These are phyloP conservation scores for Oxyscelio sp. DNA, from an alignment of 2,888 invertebrate species.

Conservation along the genomic window DNA sequence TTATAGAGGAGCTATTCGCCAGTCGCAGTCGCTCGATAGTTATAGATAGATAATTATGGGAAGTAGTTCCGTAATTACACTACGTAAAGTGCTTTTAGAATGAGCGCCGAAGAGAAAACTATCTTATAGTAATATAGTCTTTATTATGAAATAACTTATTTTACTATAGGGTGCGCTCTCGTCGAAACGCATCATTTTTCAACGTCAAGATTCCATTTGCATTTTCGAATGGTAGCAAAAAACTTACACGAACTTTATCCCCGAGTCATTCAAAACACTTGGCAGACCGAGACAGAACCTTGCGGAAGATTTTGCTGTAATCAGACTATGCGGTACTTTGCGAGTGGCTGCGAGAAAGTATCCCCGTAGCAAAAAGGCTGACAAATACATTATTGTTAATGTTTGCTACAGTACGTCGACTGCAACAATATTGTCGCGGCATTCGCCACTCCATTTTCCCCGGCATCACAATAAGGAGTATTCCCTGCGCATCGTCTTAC, in stretches of 20 bases:
- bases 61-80: not conserved
- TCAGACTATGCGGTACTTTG: not conserved
- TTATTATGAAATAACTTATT: not conserved
- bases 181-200: not conserved
- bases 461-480: not conserved
- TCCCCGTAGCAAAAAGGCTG: no score
- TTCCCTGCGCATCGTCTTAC: not conserved
- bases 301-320: slow-evolving; percentile 31
- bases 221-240: slow-evolving; percentile 37
- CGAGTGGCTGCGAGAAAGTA: no score
- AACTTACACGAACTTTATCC: slow-evolving; percentile 12
- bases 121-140: not conserved
- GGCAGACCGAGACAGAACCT: slow-evolving; percentile 29
- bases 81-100: not conserved
- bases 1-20: no score
- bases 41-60: not conserved
- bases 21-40: not conserved
- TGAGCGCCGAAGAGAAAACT: not conserved
- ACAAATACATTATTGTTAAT: not conserved
- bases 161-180: not conserved
- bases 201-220: slow-evolving; percentile 23
- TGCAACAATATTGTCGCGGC: not conserved
- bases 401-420: no score
- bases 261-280: not conserved
- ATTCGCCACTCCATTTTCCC: not conserved